Evolutionary conservation across 2,888 invertebrate species (phyloP).

Genomic region (Habroteleia sp.): DNA sequence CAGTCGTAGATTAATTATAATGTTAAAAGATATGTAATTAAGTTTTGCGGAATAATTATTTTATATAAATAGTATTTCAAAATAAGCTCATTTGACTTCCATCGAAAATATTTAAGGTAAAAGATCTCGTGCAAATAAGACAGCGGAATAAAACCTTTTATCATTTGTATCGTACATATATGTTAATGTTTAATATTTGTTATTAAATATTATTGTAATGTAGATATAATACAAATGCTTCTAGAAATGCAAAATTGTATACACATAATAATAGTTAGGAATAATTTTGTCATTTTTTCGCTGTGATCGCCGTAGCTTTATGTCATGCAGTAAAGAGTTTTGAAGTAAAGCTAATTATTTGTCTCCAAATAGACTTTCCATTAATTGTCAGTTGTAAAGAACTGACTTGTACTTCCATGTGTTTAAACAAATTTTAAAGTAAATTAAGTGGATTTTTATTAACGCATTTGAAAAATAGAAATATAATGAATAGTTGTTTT

Average conservation of each 20-base stretch:
- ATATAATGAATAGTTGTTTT: too few species aligned
- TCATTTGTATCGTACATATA: slow-evolving; percentile 14
- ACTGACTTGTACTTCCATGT: slow-evolving; percentile 41
- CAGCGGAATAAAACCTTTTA: slow-evolving; percentile 25
- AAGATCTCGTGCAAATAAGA: slow-evolving; percentile 23
- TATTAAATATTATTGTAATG: slow-evolving; percentile 24
- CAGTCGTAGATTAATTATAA: slow-evolving; percentile 26
- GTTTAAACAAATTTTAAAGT: slow-evolving; percentile 7
- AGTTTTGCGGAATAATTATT: slow-evolving; percentile 25
- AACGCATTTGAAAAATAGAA: too few species aligned
- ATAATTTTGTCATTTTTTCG: slow-evolving; percentile 13
- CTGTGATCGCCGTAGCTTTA: slow-evolving; percentile 19
- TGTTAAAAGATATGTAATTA: slow-evolving; percentile 49
- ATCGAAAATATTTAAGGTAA: slow-evolving; percentile 28
- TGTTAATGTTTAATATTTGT: slow-evolving; percentile 20
- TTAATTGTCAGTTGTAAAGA: slow-evolving; percentile 26
- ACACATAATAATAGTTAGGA: slow-evolving; percentile 40
- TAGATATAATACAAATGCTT: slow-evolving; percentile 31
- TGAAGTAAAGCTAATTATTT: slow-evolving; percentile 53
- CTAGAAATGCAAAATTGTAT: slow-evolving; percentile 51
- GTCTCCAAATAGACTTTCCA: slow-evolving; percentile 48
- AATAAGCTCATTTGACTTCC: slow-evolving; percentile 41
- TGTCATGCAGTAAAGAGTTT: slow-evolving; percentile 19
- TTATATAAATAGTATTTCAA: slow-evolving; percentile 21
- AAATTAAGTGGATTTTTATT: not conserved